These are phyloP conservation scores for Drosophila ficusphila DNA, from an alignment of 1,140 invertebrate species.

Conservation along the genomic window DNA sequence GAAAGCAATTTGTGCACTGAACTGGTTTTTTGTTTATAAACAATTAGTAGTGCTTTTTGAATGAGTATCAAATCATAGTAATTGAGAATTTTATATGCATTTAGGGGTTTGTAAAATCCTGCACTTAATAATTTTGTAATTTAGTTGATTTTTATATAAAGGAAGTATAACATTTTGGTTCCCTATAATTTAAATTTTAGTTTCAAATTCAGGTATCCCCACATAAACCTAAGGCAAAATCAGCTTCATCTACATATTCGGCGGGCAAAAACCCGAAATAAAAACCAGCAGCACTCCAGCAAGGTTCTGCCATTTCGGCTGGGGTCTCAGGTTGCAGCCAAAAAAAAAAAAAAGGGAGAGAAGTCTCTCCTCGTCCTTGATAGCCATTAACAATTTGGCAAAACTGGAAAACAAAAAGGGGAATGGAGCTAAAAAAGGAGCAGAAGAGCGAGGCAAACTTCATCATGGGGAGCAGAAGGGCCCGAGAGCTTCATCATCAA, in stretches of 20 bases:
- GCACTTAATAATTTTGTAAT: too few species aligned
- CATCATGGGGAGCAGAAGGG: background rate
- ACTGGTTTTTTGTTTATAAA: too few species aligned
- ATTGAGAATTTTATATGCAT: too few species aligned
- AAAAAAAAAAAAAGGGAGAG: slow-evolving; percentile 8
- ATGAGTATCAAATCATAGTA: too few species aligned
- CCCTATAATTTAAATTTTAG: background rate
- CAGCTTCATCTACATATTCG: background rate
- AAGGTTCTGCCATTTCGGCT: slow-evolving; percentile 12
- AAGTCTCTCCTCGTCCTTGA: slow-evolving; percentile 36
- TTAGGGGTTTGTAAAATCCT: too few species aligned
- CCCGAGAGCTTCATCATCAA: slow-evolving; percentile 33
- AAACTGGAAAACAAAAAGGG: slow-evolving; percentile 29
- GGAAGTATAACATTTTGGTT: background rate
- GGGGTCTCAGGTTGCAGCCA: slow-evolving; percentile 27
- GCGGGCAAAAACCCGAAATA: background rate
- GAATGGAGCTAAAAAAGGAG: background rate
- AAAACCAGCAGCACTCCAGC: slow-evolving; percentile 4
- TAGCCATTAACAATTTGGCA: slow-evolving; percentile 62
- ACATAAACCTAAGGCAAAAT: background rate
- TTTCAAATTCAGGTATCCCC: background rate
- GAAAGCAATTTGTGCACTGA: too few species aligned
- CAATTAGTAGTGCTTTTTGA: too few species aligned
- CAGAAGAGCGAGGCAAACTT: slow-evolving; percentile 6
- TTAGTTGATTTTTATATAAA: background rate